Evolutionary conservation across 2,888 invertebrate genomes (phyloP), one percentile per base, ranked within the genome.

Genomic region (Phortica okadai): DNA sequence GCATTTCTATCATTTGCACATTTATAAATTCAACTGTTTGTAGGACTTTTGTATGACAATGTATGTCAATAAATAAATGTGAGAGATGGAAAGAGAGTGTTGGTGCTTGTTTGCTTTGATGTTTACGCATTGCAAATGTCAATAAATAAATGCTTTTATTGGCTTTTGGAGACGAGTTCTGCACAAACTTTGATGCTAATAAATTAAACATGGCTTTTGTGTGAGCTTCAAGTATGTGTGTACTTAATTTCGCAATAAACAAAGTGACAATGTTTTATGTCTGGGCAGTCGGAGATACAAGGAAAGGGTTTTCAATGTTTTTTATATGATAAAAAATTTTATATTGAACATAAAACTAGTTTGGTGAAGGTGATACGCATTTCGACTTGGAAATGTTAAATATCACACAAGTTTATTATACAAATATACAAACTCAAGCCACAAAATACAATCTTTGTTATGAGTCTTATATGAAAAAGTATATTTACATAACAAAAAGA

Each of bases 141-240:
- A 62, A 62, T 21, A 62, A 62, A 62, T 25, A 62, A 25, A 16
- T 62, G 21, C 25, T 10, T 16, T 11, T 62, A 62, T 62, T 62
- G 33, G 25, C 10, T 62, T 62, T 62, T 62, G 10, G 6, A 8
- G 14, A 62, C 21, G 62, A 62, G 62, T 62, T 21, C 33, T 25
- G 62, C 25, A 21, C 25, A 62, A 25, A 25, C 21, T 62, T 62
- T 25, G 62, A 21, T 50, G 10, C 62, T 2, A 62, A 21, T 62
- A 62, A 62, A 62, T 62, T 62, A 62, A 62, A 62, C 62, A 62
- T 62, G 62, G 14, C 16, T 16, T 59, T 21, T 14, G 14, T 62
- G 25, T 62, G 25, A 16, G 21, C 59, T 62, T 59, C 62, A 62
- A 8, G 2, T 33, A 21, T 59, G 21, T 62, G 6, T 62, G 6